Evolutionary conservation across 2,113 vertebrate species (phyloP), one percentile per base, ranked within the genome.

Genomic region (Aphyosemion australe): DNA sequence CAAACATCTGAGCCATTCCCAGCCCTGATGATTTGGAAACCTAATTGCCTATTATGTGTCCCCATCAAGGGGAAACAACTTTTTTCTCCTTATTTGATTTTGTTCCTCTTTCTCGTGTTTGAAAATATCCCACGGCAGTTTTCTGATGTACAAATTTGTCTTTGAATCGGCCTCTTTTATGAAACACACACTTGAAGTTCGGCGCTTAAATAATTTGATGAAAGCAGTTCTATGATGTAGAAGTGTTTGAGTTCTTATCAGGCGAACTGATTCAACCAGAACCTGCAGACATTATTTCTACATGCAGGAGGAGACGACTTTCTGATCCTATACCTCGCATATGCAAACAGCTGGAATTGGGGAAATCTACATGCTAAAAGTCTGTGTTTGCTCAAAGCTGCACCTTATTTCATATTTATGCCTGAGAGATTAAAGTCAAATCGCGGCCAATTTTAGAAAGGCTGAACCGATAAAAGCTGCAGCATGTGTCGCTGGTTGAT

Each of bases 31-130:
- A 84, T 84, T 84, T 85, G 68, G 72, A 73, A 64, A 76, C 69
- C 69, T 86, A 88, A 86, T 84, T 84, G 65, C 69, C 73, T 78
- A 80, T 84, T 82, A 82, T 78, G 71, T 56, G 48, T 50, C 56
- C 32, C 34, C 16, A 20, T 83, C 56, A 70, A 70, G 63, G 69
- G 69, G 46, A 71, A 83, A 75, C 76, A 64, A 66, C 62, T 74
- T 49, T 64, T 65, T 31, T 20, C 19, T 55, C 54, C 8, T 60
- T 65, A 52, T 78, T 70, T 69, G 53, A 14, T 54, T 72, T 12
- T 31, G 43, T 63, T 63, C 56, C 42, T 46, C 32, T 62, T 46
- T 69, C 39, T 34, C 46, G n/a, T 52, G 49, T 65, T 51, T 62
- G 46, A 76, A 73, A 78, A 70, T 54, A 74, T 65, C 69, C 61